These are phyloP conservation scores for Hyperoodon ampullatus DNA, from an alignment of 2,113 vertebrate genomes.

Conservation along the genomic window DNA sequence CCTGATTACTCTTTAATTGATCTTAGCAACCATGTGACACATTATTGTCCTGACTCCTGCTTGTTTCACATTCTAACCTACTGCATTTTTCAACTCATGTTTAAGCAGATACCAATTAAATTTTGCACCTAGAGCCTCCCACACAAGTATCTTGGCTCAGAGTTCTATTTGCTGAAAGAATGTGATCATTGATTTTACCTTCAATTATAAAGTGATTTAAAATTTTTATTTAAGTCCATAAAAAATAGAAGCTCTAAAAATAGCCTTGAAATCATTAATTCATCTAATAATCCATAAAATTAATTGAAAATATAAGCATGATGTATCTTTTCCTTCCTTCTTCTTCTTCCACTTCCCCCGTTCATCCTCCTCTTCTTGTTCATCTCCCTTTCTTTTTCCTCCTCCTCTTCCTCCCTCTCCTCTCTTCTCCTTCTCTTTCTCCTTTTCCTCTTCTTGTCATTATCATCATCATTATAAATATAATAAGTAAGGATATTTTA, in stretches of 20 bases:
- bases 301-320: background rate
- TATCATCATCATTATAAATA: background rate
- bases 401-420: background rate
- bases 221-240: background rate
- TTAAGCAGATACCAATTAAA: constrained; percentile 9
- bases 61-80: background rate
- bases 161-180: background rate
- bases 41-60: background rate
- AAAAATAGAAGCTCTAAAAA: background rate
- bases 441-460: background rate
- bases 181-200: background rate
- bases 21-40: background rate
- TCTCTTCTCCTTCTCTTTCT: background rate
- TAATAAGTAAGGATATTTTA: background rate
- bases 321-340: background rate
- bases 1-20: background rate
- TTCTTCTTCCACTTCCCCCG: background rate
- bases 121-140: background rate
- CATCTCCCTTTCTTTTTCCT: background rate
- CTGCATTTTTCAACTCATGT: background rate
- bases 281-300: background rate
- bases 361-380: background rate
- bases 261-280: background rate
- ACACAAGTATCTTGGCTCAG: background rate
- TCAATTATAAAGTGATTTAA: background rate